Evolutionary conservation across 2,113 vertebrate genomes (phyloP), one percentile per base, ranked within the genome.

Genomic region (Cottus gobio): DNA sequence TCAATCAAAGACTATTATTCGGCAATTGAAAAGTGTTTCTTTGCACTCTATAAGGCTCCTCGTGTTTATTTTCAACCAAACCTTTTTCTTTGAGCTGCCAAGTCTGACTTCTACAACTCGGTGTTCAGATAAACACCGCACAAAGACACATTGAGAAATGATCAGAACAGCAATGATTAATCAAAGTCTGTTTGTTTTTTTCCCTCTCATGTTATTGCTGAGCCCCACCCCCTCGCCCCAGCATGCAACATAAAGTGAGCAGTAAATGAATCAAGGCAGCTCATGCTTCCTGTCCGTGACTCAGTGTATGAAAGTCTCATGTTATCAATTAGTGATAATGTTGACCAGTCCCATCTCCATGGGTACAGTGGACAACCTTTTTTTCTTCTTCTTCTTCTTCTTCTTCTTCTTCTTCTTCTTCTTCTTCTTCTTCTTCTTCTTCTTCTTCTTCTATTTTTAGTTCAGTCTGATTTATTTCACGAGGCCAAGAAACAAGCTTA

Each of bases 291-390:
- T 64, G 75, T 73, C 30, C 24, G 8, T 48, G 61, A 20, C 8
- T 42, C 60, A 16, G 60, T 26, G 52, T 56, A 50, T 48, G 7
- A 64, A 73, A 56, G 78, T 75, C 86, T 80, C 81, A 60, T 69
- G 75, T 71, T 66, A 67, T 82, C 58, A 84, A 80, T 85, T 83
- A 83, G 37, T 16, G n/a, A 44, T 74, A 83, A 72, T 77, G 50
- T 61, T 54, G 30, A 77, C 50, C 67, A 74, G 77, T 71, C 24
- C n/a, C 37, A 39, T 79, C 22, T 61, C 26, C 18, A 54, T 7
- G 31, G 39, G 56, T 31, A 54, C 10, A 68, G 26, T 9, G 18
- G 24, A 57, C 37, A 44, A 13, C 5, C 7, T 36, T 64, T 56
- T 70, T 28, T n/a, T n/a, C n/a, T n/a, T n/a, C n/a, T n/a, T n/a